Evolutionary conservation across 1,140 invertebrate species (phyloP).

Genomic region (Proales similis): DNA sequence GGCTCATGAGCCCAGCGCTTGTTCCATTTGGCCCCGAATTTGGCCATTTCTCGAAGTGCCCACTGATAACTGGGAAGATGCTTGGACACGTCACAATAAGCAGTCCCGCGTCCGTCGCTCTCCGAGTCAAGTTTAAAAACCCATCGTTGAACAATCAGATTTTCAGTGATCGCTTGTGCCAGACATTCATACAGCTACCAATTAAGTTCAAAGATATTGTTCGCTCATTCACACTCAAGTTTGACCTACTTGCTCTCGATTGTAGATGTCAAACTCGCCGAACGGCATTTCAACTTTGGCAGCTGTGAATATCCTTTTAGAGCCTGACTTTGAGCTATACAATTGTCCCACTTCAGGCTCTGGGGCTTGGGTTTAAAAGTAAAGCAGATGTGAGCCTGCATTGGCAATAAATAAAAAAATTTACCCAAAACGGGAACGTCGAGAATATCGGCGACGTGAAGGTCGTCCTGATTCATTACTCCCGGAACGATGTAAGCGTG

Average conservation of each 20-base stretch:
- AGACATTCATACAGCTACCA: slow-evolving; percentile 50
- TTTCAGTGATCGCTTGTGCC: slow-evolving; percentile 51
- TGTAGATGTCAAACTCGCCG: slow-evolving; percentile 51
- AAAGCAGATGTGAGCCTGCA: too few species aligned
- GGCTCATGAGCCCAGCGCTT: slow-evolving; percentile 54
- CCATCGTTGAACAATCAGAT: slow-evolving; percentile 49
- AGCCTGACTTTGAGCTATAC: slow-evolving; percentile 52
- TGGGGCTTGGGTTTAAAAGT: slow-evolving; percentile 33
- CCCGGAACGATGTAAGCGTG: slow-evolving; percentile 51
- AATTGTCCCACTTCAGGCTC: slow-evolving; percentile 51
- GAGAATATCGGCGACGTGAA: slow-evolving; percentile 47
- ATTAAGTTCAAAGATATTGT: slow-evolving; percentile 37
- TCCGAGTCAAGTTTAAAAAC: slow-evolving; percentile 51
- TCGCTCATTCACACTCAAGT: too few species aligned
- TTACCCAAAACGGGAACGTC: slow-evolving; percentile 47
- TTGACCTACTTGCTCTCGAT: slow-evolving; percentile 46
- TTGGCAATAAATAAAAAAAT: not conserved
- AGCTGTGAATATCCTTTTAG: slow-evolving; percentile 51
- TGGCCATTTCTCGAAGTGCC: slow-evolving; percentile 47
- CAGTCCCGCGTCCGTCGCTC: slow-evolving; percentile 51
- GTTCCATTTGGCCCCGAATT: slow-evolving; percentile 53
- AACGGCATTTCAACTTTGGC: slow-evolving; percentile 48
- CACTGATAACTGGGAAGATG: slow-evolving; percentile 49
- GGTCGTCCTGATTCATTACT: slow-evolving; percentile 49
- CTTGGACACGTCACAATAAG: slow-evolving; percentile 47